phyloP scores from a whole-genome alignment of 2,888 invertebrate species.

The Allacma fusca region DNA sequence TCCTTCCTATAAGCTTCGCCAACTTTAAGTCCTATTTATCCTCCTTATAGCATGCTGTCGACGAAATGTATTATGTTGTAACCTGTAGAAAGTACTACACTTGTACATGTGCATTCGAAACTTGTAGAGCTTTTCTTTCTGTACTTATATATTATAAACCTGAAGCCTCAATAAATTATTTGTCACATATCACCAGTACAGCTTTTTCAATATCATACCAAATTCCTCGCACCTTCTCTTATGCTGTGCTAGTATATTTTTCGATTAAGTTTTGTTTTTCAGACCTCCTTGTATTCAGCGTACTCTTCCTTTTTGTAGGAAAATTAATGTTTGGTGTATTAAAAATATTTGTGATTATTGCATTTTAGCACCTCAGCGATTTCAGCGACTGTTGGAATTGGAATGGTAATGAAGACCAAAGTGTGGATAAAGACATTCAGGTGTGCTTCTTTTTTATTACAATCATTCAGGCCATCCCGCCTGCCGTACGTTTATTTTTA shows the following conservation, averaged over 20 bases:
- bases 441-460: neutral
- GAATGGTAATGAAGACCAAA: constrained; percentile 22
- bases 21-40: neutral
- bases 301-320: too few relatives aligned
- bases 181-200: neutral
- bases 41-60: neutral
- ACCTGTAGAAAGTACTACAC: too few relatives aligned
- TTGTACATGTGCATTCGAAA: neutral
- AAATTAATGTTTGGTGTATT: too few relatives aligned
- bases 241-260: too few relatives aligned
- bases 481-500: too few relatives aligned
- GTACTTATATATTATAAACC: neutral
- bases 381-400: constrained; percentile 35
- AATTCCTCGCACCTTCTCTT: too few relatives aligned
- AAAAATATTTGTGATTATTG: neutral
- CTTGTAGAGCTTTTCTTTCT: neutral
- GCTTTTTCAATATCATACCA: neutral
- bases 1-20: constrained; percentile 1
- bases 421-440: constrained; percentile 21
- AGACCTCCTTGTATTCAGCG: too few relatives aligned
- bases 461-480: too few relatives aligned
- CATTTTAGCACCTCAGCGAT: constrained; percentile 30
- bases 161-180: constrained; percentile 25
- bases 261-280: too few relatives aligned
- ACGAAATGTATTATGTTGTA: too few relatives aligned